Conservation (phyloP, 2,888 invertebrate species). For the Drosophila mettleri region DNA sequence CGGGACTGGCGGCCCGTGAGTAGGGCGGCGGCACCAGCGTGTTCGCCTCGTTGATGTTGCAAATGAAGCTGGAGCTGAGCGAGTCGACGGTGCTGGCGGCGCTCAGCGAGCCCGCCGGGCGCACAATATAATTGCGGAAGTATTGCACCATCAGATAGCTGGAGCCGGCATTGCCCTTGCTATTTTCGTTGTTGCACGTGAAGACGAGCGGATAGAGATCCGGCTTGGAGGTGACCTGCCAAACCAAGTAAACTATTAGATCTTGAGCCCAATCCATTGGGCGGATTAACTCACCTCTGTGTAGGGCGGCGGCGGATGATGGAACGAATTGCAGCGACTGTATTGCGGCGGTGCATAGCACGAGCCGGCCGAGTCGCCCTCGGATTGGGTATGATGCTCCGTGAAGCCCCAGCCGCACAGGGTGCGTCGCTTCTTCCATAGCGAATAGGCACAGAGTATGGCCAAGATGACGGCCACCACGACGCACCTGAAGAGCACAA, state of each 20-base stretch:
- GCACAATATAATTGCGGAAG: slow-evolving; percentile 91
- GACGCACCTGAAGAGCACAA: slow-evolving; percentile 86
- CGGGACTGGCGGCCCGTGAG: slow-evolving; percentile 91
- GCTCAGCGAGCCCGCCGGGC: slow-evolving; percentile 91
- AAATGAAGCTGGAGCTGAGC: slow-evolving; percentile 94
- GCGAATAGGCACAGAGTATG: slow-evolving; percentile 89
- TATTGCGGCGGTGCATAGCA: slow-evolving; percentile 94
- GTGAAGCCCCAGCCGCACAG: slow-evolving; percentile 86
- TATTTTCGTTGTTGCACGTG: slow-evolving; percentile 90
- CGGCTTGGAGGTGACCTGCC: slow-evolving; percentile 93
- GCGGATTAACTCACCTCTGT: slow-evolving; percentile 88
- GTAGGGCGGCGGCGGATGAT: slow-evolving; percentile 93
- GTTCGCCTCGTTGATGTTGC: slow-evolving; percentile 94
- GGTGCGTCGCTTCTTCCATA: slow-evolving; percentile 87
- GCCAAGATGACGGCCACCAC: slow-evolving; percentile 90
- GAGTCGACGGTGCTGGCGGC: slow-evolving; percentile 95
- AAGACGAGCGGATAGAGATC: slow-evolving; percentile 94
- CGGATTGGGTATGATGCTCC: slow-evolving; percentile 87
- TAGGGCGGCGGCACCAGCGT: slow-evolving; percentile 93
- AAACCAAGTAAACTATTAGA: no score
- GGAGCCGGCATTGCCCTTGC: slow-evolving; percentile 87
- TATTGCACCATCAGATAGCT: slow-evolving; percentile 94
- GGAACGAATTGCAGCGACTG: slow-evolving; percentile 93
- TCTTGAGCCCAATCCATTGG: not conserved
- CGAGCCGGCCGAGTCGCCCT: slow-evolving; percentile 92